A percentile compares a stretch with the other conserved stretches of the same genome.
Conservation (phyloP, 2,888 invertebrate genomes). For the Cantharis rufa region DNA sequence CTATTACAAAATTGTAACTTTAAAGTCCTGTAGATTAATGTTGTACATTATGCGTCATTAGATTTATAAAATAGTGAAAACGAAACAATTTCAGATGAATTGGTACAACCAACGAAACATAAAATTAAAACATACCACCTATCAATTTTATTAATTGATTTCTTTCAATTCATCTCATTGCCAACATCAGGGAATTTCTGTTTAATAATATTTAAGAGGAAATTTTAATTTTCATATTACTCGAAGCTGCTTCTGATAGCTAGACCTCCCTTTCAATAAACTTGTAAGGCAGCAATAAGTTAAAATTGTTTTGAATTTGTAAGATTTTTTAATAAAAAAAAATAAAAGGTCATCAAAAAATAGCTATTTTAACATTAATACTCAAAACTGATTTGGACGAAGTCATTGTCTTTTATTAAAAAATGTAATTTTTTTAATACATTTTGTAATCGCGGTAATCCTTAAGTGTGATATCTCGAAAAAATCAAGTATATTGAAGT, state of each 20-base stretch:
- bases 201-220: background rate
- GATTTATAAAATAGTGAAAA: background rate
- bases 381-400: background rate
- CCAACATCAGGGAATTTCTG: background rate
- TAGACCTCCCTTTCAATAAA: background rate
- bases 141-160: background rate
- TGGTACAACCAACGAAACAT: background rate
- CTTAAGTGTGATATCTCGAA: background rate
- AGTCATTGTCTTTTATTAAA: background rate
- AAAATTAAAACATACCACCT: background rate
- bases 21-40: background rate
- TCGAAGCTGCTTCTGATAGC: background rate
- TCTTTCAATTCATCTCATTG: background rate
- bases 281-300: background rate
- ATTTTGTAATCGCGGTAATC: background rate
- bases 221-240: background rate
- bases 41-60: slow-evolving; percentile 1
- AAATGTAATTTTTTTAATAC: background rate
- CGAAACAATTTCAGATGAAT: background rate
- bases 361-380: background rate
- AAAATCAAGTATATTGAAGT: background rate
- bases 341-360: background rate
- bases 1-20: background rate
- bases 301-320: background rate
- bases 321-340: background rate